Conservation (phyloP, 2,888 invertebrate genomes). For the Agrenia bidenticulata region DNA sequence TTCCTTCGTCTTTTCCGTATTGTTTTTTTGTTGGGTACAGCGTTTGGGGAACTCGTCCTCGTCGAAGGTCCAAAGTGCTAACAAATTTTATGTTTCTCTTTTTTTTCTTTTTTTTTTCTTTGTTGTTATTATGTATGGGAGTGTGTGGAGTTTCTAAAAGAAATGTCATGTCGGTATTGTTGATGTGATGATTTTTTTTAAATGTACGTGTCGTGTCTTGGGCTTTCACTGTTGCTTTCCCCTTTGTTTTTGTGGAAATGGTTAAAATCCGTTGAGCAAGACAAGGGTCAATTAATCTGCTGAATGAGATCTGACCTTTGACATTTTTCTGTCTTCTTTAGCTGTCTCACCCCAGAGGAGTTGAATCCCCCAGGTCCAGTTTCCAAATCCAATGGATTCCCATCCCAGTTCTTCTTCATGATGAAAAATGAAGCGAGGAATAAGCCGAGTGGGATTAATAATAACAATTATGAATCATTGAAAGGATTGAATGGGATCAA, state of each 20-base stretch:
- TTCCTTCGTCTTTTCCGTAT: no score
- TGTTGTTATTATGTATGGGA: no score
- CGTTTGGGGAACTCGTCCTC: no score
- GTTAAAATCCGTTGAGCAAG: no score
- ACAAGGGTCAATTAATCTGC: conserved; percentile 1
- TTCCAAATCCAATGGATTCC: conserved; percentile 43
- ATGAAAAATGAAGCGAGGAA: conserved; percentile 32
- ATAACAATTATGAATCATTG: conserved; percentile 33
- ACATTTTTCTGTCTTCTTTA: conserved; percentile 28
- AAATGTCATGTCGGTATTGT: no score
- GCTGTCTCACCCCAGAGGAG: conserved; percentile 52
- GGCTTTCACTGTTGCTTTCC: conserved; percentile 51
- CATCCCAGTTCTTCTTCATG: conserved; percentile 49
- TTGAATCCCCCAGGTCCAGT: conserved; percentile 43
- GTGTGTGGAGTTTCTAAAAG: no score
- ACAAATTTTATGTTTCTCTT: no score
- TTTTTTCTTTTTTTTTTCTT: no score
- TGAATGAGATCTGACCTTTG: conserved; percentile 9
- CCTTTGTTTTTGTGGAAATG: conserved; percentile 1
- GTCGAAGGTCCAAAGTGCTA: no score
- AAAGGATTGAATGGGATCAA: conserved; percentile 26
- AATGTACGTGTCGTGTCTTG: no score
- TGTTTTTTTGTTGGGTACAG: no score
- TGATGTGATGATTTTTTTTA: no score
- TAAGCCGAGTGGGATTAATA: conserved; percentile 20